Base-by-base conservation (phyloP, 2,888 invertebrate species). In the Teleiodes luculella region DNA sequence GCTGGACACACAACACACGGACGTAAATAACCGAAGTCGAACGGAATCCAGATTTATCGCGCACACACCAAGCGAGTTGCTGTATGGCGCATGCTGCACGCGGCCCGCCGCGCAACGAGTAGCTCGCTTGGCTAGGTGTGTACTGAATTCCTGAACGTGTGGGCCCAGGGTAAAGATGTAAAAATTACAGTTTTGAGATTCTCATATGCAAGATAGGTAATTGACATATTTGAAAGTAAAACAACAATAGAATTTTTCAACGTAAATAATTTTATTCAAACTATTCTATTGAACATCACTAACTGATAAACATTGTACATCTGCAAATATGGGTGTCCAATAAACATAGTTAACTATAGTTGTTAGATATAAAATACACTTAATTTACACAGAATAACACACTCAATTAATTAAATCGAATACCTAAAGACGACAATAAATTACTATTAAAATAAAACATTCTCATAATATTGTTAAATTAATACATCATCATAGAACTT, bases 261-360 rank as follows among this genome's bases (percentile, higher is more conserved):
- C 88, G 87, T 89, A 89, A 89, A 89, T 89, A 89, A 87, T 86
- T 89, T 89, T 89, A 89, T 89, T 89, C 84, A 87, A 87, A 88
- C 89, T 89, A 89, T 77, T 87, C 87, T 87, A 88, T 86, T 87
- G 87, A 88, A 88, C 89, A 85, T 89, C 86, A 87, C 89, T 88
- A 89, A 88, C 86, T 86, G 84, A 89, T 86, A 86, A 86, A 85
- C 84, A 83, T 84, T 86, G 86, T 86, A 85, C 87, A 88, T 88
- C 88, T 88, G 88, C 88, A 88, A 88, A 88, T 88, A 88, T 88
- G 88, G 87, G 71, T 76, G 67, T 71, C 71, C 67, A 69, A 72
- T 74, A 74, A 65, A 63, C 69, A 65, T 80, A 65, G 61, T 68
- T 73, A 70, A 68, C 61, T 74, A n/a, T n/a, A 72, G 60, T 60